A percentile compares a stretch with the other conserved stretches of the same genome.
These are phyloP conservation scores for Oryzias melastigma DNA, from an alignment of 2,113 vertebrate genomes.

Conservation along the genomic window DNA sequence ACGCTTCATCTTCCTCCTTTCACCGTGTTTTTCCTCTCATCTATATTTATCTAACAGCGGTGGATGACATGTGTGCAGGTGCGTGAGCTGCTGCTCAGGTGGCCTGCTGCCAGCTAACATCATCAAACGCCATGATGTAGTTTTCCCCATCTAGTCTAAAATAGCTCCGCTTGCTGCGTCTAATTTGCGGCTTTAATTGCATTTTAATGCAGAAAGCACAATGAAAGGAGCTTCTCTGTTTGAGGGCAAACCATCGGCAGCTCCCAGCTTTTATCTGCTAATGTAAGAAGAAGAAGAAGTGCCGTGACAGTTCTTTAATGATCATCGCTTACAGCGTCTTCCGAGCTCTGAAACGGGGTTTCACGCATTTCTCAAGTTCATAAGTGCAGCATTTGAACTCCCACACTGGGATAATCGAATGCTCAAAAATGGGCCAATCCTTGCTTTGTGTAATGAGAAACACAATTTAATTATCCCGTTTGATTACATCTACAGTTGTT, in stretches of 20 bases:
- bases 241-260: neutral
- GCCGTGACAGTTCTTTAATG: slow-evolving; percentile 4
- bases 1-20: slow-evolving; percentile 14
- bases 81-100: neutral
- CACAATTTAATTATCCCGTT: slow-evolving; percentile 8
- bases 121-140: slow-evolving; percentile 2
- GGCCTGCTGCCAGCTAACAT: slow-evolving; percentile 4
- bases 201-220: slow-evolving; percentile 8
- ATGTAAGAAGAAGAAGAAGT: neutral
- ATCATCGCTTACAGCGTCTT: neutral
- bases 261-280: neutral
- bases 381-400: slow-evolving; percentile 8
- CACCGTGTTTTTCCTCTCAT: slow-evolving; percentile 23
- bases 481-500: neutral
- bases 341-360: neutral
- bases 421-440: slow-evolving; percentile 4
- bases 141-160: slow-evolving; percentile 5
- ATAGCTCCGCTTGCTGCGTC: slow-evolving; percentile 4
- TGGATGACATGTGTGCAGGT: slow-evolving; percentile 6
- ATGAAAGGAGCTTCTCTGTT: neutral
- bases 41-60: slow-evolving; percentile 30
- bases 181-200: slow-evolving; percentile 12
- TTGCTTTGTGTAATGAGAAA: neutral
- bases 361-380: slow-evolving; percentile 4
- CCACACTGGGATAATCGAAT: slow-evolving; percentile 15